These are phyloP conservation scores for Edolisoma coerulescens DNA, from an alignment of 2,113 vertebrate genomes.

Conservation along the genomic window DNA sequence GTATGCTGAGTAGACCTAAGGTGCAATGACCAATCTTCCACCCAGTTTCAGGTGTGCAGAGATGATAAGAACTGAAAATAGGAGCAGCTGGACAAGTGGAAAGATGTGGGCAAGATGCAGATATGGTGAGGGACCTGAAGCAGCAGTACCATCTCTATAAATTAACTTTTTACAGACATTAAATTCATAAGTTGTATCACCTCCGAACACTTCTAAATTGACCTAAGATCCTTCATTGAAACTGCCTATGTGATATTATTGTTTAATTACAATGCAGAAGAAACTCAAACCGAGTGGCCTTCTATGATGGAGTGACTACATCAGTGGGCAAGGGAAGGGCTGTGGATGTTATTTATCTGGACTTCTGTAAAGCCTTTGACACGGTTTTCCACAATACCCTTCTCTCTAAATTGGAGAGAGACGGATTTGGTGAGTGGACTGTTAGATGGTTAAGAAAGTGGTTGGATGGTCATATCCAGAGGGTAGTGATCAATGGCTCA, in stretches of 20 bases:
- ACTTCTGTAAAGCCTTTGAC: not conserved
- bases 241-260: not conserved
- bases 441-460: not conserved
- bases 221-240: not conserved
- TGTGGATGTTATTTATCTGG: not conserved
- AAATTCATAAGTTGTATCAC: not conserved
- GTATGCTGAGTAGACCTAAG: not conserved
- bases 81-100: not conserved
- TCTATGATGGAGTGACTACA: not conserved
- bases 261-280: not conserved
- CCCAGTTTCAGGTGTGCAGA: not conserved
- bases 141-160: not conserved
- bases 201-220: not conserved
- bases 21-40: not conserved
- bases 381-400: fast-evolving
- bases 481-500: not conserved
- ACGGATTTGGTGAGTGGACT: not conserved
- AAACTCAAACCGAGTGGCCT: not conserved
- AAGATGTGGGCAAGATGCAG: not conserved
- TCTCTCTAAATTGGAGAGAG: not conserved
- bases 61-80: not conserved
- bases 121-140: not conserved
- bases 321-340: not conserved
- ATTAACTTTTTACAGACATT: not conserved
- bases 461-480: not conserved